These are phyloP conservation scores for Xestoiulus laeticollis DNA, from an alignment of 2,888 invertebrate species.

Conservation along the genomic window DNA sequence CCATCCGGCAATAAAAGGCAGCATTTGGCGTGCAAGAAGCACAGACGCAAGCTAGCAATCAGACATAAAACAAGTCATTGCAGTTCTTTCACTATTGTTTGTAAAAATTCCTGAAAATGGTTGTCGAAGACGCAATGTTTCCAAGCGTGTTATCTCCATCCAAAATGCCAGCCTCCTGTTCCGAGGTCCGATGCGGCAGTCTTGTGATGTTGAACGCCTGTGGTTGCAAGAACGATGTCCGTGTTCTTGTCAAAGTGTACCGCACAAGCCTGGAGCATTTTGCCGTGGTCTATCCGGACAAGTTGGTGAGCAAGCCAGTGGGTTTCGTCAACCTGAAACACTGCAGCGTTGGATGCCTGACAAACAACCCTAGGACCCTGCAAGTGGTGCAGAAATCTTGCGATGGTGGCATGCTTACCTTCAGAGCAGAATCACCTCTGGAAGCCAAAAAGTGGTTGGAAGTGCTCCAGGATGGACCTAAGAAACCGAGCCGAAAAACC, in stretches of 20 bases:
- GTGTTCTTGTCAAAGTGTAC: slow-evolving; percentile 58
- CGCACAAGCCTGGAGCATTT: slow-evolving; percentile 59
- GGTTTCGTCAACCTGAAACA: slow-evolving; percentile 55
- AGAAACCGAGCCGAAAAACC: neutral
- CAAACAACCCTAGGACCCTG: neutral
- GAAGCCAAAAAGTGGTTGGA: slow-evolving; percentile 48
- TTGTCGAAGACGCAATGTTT: neutral
- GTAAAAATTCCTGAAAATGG: neutral
- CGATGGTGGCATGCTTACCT: slow-evolving; percentile 45
- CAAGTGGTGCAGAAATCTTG: slow-evolving; percentile 45
- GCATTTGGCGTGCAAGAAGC: neutral
- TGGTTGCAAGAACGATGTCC: slow-evolving; percentile 24
- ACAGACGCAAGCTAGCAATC: neutral
- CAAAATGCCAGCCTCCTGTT: slow-evolving; percentile 42
- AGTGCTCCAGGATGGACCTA: neutral
- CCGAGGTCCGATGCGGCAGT: slow-evolving; percentile 34
- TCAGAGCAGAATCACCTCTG: neutral
- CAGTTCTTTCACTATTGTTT: neutral
- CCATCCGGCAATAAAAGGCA: neutral
- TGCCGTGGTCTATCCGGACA: slow-evolving; percentile 58
- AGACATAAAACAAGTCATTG: neutral
- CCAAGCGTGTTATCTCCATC: neutral
- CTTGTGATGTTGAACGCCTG: slow-evolving; percentile 14
- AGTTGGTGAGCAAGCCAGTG: slow-evolving; percentile 57
- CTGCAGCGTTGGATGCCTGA: slow-evolving; percentile 49